Conservation (phyloP, 2,797 vertebrate species). For the Sitta carolinensis region DNA sequence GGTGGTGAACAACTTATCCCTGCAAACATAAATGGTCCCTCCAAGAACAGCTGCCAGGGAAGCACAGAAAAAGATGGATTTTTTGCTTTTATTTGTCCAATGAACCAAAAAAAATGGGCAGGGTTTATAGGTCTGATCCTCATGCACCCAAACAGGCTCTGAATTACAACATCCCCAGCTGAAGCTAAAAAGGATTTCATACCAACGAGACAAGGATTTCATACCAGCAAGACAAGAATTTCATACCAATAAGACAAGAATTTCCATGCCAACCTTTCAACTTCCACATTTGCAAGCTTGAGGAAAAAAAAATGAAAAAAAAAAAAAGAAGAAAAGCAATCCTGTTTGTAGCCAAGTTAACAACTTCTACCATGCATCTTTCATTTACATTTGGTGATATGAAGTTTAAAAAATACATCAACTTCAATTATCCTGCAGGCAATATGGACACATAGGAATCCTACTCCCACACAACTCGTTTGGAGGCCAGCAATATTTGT, state of each 20-base stretch:
- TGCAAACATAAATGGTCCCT: background rate
- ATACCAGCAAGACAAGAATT: background rate
- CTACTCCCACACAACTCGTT: slow-evolving; percentile 25
- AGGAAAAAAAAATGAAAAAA: background rate
- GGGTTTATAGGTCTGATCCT: background rate
- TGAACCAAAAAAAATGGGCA: fast-evolving
- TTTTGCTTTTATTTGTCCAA: background rate
- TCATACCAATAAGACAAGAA: background rate
- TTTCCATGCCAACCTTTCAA: background rate
- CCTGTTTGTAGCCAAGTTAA: background rate
- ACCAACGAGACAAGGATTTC: too few relatives aligned
- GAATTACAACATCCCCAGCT: background rate
- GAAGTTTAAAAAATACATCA: slow-evolving; percentile 15
- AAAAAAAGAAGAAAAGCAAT: background rate
- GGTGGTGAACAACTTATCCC: background rate
- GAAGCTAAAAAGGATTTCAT: background rate
- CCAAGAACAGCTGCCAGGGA: background rate
- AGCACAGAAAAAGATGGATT: fast-evolving
- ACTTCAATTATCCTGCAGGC: slow-evolving; percentile 21
- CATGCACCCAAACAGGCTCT: background rate
- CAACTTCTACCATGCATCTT: background rate
- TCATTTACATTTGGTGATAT: background rate
- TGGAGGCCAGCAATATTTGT: slow-evolving; percentile 23
- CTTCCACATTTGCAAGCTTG: background rate
- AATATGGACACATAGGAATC: slow-evolving; percentile 27